Percentiles rank a stretch among this genome's conserved stretches.
Conservation (phyloP, 92 coral and sea anemone genomes). For the Zoanthus gigantus region DNA sequence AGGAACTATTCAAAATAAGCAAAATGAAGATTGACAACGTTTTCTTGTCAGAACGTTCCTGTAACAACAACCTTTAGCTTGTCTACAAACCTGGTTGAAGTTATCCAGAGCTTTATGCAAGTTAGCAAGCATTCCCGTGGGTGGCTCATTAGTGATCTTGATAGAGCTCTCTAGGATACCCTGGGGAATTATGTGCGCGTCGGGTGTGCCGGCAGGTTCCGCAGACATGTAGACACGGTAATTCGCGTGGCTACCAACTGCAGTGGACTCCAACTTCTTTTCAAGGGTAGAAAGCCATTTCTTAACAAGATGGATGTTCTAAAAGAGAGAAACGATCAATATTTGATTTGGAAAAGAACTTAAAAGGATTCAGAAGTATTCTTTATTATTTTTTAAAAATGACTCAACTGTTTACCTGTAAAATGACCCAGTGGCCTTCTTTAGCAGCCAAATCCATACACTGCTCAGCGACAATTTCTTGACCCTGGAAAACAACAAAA, state of each 20-base stretch:
- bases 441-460: constrained; percentile 92
- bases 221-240: constrained; percentile 99
- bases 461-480: constrained; percentile 98
- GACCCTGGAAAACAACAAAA: constrained; percentile 75
- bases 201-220: constrained; percentile 96
- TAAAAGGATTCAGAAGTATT: too few relatives aligned
- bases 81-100: constrained; percentile 84
- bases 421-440: constrained; percentile 99
- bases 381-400: too few relatives aligned
- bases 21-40: too few relatives aligned
- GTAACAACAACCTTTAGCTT: not conserved
- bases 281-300: constrained; percentile 98
- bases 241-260: constrained; percentile 92
- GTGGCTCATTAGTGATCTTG: constrained; percentile 99
- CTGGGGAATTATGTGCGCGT: constrained; percentile 91
- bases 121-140: constrained; percentile 98
- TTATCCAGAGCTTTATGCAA: constrained; percentile 94
- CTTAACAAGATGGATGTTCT: constrained; percentile 98
- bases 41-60: not conserved
- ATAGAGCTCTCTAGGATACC: constrained; percentile 97
- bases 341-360: too few relatives aligned
- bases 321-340: not conserved
- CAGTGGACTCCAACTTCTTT: constrained; percentile 95
- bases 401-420: constrained; percentile 76
- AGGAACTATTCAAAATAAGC: too few relatives aligned